Evolutionary conservation across 2,797 vertebrate species (phyloP).

Genomic region (Phoebastria nigripes): DNA sequence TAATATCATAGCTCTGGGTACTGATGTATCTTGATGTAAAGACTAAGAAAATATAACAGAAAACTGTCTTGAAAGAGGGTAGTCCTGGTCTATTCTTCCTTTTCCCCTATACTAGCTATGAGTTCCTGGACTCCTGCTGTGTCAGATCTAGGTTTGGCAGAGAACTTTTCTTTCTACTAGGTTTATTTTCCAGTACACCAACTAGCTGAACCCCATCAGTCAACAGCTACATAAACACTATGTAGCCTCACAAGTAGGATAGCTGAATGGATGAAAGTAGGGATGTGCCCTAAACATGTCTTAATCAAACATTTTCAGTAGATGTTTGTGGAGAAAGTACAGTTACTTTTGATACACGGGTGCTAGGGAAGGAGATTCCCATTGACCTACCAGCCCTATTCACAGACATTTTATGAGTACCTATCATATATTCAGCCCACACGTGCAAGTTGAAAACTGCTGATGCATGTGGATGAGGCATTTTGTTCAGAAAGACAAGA

Average conservation of each 20-base stretch:
- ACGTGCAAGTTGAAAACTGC: not conserved
- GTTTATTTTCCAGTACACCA: not conserved
- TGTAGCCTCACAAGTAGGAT: not conserved
- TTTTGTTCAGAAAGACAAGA: not conserved
- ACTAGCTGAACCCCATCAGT: not conserved
- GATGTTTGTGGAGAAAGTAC: not conserved
- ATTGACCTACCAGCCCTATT: not conserved
- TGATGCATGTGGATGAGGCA: not conserved
- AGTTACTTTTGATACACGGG: not conserved
- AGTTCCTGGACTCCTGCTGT: not conserved
- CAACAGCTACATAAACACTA: not conserved
- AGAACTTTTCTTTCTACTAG: not conserved
- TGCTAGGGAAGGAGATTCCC: not conserved
- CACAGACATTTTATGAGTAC: not conserved
- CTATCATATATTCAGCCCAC: not conserved
- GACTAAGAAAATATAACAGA: not conserved
- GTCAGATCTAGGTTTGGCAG: not conserved
- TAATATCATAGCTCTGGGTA: not conserved
- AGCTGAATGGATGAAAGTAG: not conserved
- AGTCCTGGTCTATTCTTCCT: not conserved
- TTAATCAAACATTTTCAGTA: not conserved
- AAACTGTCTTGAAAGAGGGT: not conserved
- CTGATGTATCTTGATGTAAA: not conserved
- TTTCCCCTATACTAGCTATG: not conserved
- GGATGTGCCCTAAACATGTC: not conserved